Base-by-base conservation (phyloP, 2,888 invertebrate species). In the Zaprionus bogoriensis region DNA sequence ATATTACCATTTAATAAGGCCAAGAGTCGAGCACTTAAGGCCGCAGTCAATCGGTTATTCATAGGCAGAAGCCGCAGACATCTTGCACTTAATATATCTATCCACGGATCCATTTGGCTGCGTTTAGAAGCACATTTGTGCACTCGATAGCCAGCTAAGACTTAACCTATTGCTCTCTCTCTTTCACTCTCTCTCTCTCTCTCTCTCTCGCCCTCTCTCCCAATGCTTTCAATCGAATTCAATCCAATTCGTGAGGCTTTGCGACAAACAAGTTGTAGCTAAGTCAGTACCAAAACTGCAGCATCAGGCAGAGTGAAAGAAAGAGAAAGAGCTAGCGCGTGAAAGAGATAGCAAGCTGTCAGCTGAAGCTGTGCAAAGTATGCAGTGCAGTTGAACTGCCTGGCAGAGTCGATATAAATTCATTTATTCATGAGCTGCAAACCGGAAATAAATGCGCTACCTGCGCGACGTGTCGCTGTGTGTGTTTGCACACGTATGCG, bases 371-470 rank as follows among this genome's bases (percentile, higher is more conserved):
- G 22, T 25, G 41, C 22, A 69, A 74, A 80, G 61, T 74, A 77
- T 68, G 75, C 68, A 59, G 45, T 69, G 74, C 81, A 73, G 74
- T 80, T 81, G 68, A 83, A 73, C 71, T 69, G 80, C 67, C 70
- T 69, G 58, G 64, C 58, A 58, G 62, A 83, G 62, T 83, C 84
- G 81, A 86, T 82, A 86, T 86, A 82, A 82, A 86, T 82, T 80
- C 84, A 82, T 82, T 86, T 82, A 82, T 82, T 82, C 82, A 82
- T 82, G 84, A 83, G 82, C 67, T 77, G 58, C 42, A 77, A 75
- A 60, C 77, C 77, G 84, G 82, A 82, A 82, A 82, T 82, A 81
- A 86, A 74, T 70, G 73, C 66, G 64, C 53, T 47, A 65, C 73
- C 73, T 67, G 71, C 30, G 44, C 47, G 27, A 23, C 14, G 36